Conservation (phyloP, 2,113 vertebrate genomes). For the Semicossyphus pulcher region DNA sequence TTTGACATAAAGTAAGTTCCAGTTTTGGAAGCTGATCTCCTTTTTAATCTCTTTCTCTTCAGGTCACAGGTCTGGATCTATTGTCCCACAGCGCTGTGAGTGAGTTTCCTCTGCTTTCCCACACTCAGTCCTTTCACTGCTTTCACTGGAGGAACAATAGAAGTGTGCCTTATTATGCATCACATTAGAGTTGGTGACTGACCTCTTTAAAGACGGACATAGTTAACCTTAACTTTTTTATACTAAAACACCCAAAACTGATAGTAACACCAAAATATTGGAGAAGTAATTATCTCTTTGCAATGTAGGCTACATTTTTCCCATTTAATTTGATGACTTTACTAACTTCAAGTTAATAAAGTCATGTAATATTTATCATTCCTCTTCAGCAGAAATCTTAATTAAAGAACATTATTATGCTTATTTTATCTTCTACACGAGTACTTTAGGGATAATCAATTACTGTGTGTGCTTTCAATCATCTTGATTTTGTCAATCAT, state of each 20-base stretch:
- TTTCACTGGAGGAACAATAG: conserved; percentile 69
- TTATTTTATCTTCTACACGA: no score
- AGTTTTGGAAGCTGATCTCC: neutral
- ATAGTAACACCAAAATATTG: no score
- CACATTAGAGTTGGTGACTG: conserved; percentile 69
- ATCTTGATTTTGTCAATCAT: no score
- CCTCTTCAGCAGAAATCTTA: no score
- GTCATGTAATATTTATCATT: no score
- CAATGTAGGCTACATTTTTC: no score
- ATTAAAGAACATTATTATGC: no score
- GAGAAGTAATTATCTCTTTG: no score
- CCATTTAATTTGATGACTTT: no score
- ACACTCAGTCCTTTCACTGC: conserved; percentile 54
- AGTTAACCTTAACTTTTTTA: neutral
- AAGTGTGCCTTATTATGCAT: conserved; percentile 81
- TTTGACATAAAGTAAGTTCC: neutral
- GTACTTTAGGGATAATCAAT: neutral
- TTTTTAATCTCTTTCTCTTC: neutral
- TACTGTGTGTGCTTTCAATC: no score
- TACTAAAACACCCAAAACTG: no score
- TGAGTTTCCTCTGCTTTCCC: conserved; percentile 59
- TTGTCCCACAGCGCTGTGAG: conserved; percentile 57
- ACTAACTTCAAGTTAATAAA: no score
- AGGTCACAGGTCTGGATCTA: conserved; percentile 34
- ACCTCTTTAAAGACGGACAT: neutral